A percentile compares a stretch with the other conserved stretches of the same genome.
phyloP scores from a whole-genome alignment of 2,888 invertebrate species.

The Pomacea canaliculata region DNA sequence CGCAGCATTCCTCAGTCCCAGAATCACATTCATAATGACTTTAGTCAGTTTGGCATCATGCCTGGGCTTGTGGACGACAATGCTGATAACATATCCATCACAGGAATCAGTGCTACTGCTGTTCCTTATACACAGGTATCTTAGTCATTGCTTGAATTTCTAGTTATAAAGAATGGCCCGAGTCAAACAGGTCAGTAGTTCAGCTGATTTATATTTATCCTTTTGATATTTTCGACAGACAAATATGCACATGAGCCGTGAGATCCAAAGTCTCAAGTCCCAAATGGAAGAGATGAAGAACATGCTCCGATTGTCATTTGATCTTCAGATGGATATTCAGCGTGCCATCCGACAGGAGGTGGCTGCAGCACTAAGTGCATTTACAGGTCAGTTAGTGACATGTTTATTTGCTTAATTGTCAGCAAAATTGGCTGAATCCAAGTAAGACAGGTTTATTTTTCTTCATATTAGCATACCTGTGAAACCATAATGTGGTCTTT shows the following conservation, averaged over 20 bases:
- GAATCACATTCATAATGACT: conserved; percentile 60
- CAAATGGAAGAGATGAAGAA: conserved; percentile 66
- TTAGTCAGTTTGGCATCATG: conserved; percentile 61
- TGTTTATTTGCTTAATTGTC: background rate
- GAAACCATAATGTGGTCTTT: no score
- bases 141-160: background rate
- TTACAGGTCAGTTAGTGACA: conserved; percentile 20
- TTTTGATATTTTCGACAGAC: conserved; percentile 43
- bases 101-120: conserved; percentile 65
- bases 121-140: conserved; percentile 64
- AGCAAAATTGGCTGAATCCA: background rate
- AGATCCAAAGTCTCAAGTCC: conserved; percentile 59
- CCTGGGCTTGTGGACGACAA: conserved; percentile 42
- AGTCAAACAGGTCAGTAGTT: no score
- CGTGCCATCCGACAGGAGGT: conserved; percentile 68
- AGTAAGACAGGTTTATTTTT: no score
- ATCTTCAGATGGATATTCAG: conserved; percentile 68
- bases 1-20: conserved; percentile 53
- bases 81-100: conserved; percentile 63
- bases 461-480: no score
- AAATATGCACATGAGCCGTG: conserved; percentile 56
- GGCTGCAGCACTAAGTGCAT: conserved; percentile 58
- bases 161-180: no score
- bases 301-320: conserved; percentile 66
- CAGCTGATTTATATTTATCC: no score